Base-by-base conservation (phyloP, 2,888 invertebrate species). In the Tanytarsus gracilentus region DNA sequence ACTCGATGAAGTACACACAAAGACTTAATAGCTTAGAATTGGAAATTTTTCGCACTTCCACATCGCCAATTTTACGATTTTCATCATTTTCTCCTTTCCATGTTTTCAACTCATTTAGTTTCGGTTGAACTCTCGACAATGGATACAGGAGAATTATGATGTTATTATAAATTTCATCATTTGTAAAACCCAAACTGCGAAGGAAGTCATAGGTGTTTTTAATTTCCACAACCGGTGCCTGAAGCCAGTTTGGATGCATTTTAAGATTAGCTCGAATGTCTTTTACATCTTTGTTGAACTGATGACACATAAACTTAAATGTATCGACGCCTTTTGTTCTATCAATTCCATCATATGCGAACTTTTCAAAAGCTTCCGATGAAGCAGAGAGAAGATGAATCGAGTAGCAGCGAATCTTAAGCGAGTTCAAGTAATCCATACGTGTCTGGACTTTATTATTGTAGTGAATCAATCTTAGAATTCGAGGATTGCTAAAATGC, bases 1-100 rank as follows among this genome's bases (percentile, higher is more conserved):
- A 79, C 70, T 89, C 88, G 21, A 89, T 80, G 61, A 81, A 76
- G 68, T 89, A 89, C 48, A 87, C 67, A 56, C 82, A 78, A 27
- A 88, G 71, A 52, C 84, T 82, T 16, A 89, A 70, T 52, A 79
- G 72, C 63, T 83, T 79, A 14, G 70, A 68, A 50, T 78, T 78
- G 0, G 72, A 74, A 1, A 81, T 66, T 1, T 66, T 62, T 0
- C 64, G 23, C 39, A 66, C 69, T 5, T 71, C 69, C 14, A 73
- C 11, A 63, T 66, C 66, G 63, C 66, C 69, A 25, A 59, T 33
- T 18, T 18, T 23, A 1, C 21, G 14, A 26, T 18, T 21, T 1
- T 30, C 29, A 29, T 21, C 16, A 2, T 33, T 21, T n/a, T 30
- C 26, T 16, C 16, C 9, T 33, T 61, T 36, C 44, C 25, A 4